These are phyloP conservation scores for Blastomussa wellsi DNA, from an alignment of 92 coral and sea anemone genomes.

Conservation along the genomic window DNA sequence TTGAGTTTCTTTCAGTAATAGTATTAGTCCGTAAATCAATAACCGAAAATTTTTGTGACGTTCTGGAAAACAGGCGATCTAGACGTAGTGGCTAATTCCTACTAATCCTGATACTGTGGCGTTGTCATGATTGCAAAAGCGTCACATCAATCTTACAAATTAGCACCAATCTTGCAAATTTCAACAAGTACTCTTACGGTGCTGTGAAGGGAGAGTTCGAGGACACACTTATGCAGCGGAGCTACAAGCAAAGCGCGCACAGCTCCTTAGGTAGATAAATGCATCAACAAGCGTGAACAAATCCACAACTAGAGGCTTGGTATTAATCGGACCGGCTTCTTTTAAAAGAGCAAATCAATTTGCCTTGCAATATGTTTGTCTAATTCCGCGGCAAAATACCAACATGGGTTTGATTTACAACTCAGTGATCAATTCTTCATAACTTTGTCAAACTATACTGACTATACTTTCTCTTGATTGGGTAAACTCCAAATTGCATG, in stretches of 20 bases:
- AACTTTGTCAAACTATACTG: not conserved
- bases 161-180: not conserved
- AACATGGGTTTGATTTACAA: not conserved
- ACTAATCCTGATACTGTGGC: not conserved
- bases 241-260: slow-evolving; percentile 9
- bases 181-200: not conserved
- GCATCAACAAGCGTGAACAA: not conserved
- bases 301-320: not conserved
- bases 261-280: not conserved
- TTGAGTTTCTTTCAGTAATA: not conserved
- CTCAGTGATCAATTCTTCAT: not conserved
- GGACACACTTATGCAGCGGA: slow-evolving; percentile 11
- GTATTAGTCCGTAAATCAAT: not conserved
- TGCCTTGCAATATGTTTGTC: not conserved
- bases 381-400: not conserved
- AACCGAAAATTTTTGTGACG: not conserved
- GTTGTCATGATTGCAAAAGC: not conserved
- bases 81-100: not conserved
- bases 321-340: not conserved
- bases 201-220: not conserved
- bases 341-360: not conserved
- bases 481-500: not conserved
- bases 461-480: too few species aligned
- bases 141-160: not conserved
- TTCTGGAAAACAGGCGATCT: not conserved